Conservation (phyloP, 2,888 invertebrate genomes). For the Ormyrus nitidulus region DNA sequence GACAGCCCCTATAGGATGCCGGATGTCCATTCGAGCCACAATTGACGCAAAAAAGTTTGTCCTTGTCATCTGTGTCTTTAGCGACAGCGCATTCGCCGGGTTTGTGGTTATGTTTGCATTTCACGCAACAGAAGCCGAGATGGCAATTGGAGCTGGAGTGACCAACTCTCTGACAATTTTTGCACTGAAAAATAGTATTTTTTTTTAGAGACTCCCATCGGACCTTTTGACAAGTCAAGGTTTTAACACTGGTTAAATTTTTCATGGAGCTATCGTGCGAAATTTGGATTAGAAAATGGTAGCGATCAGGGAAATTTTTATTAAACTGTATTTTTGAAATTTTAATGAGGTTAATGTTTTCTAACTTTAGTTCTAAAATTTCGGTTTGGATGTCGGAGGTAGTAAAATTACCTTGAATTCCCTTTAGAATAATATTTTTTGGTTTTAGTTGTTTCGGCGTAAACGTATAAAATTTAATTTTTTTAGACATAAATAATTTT, state of each 20-base stretch:
- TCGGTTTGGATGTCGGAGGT: not conserved
- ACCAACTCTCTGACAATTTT: not conserved
- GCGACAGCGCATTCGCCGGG: not conserved
- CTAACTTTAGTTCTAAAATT: not conserved
- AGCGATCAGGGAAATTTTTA: not conserved
- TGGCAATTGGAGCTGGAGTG: slow-evolving; percentile 16
- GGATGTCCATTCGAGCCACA: slow-evolving; percentile 18
- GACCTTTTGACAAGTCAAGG: slow-evolving; percentile 11
- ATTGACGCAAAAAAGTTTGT: slow-evolving; percentile 9
- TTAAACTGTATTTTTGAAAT: not conserved
- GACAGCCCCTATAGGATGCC: slow-evolving; percentile 30
- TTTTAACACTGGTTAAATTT: slow-evolving; percentile 11
- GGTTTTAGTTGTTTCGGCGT: not conserved
- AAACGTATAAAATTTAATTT: not conserved
- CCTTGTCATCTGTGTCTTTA: not conserved
- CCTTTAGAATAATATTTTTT: not conserved
- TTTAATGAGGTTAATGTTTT: not conserved
- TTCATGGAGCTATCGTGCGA: not conserved
- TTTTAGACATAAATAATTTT: not conserved
- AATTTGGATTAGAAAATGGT: not conserved
- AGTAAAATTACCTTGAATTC: not conserved
- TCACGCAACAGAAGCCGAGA: slow-evolving; percentile 18
- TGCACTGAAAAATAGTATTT: not conserved
- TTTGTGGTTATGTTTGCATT: slow-evolving; percentile 22
- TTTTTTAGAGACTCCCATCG: slow-evolving; percentile 28